Evolutionary conservation across 2,797 vertebrate genomes (phyloP), one percentile per base, ranked within the genome.

Genomic region (Pitangus sulphuratus): DNA sequence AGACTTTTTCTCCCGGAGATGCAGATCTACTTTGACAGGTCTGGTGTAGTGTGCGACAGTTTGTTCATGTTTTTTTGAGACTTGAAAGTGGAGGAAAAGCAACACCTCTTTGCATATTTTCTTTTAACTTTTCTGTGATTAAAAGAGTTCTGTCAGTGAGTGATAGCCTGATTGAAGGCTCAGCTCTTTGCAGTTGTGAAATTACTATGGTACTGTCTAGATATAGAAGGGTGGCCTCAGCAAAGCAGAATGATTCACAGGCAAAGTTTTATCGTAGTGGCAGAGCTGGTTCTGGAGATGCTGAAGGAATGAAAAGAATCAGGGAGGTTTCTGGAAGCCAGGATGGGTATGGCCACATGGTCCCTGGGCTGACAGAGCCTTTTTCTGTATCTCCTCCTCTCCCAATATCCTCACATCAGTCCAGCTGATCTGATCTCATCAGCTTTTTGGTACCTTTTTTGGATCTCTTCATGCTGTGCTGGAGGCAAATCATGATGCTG

Each of bases 111-210:
- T 94, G 74, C 62, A 65, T 86, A 84, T 93, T 96, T 96, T 56
- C 91, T 95, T 95, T 85, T 69, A 97, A 96, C 75, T 97, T 83
- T 54, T 22, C 84, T 81, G 70, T 84, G 90, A 95, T 91, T 61
- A 85, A 89, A 93, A 48, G 42, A 58, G 60, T 78, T 91, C 17
- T 87, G 84, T 33, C 74, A 83, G 47, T 64, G 51, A 95, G 72
- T 89, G 87, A 93, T 47, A 91, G 57, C 19, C 69, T 64, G 86
- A 57, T 20, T 70, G 84, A 90, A 95, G 69, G 80, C 82, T 88
- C 47, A 72, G 37, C 61, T 62, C 48, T 80, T 93, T 77, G 85
- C 71, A 94, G 54, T 42, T 81, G 47, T 54, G 79, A 56, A 51
- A 44, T 92, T 22, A 45, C 44, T 56, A 0, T 7, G 8, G 33